Base-by-base conservation (phyloP, 2,888 invertebrate genomes). In the Auanema freiburgensis region DNA sequence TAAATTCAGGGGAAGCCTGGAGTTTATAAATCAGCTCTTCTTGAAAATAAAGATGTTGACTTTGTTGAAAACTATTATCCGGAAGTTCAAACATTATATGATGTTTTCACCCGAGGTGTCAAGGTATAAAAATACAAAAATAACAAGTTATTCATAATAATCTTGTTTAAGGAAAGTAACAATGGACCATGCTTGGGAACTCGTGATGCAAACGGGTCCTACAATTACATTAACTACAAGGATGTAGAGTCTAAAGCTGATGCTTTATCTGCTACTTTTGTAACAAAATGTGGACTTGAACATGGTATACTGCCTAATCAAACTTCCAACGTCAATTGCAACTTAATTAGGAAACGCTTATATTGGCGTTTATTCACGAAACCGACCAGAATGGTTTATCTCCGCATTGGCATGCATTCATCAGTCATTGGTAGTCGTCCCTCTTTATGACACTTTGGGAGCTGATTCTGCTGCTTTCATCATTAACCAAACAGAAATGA, bases 361-460 rank as follows among this genome's bases (percentile, higher is more conserved):
- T 84, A 88, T 97, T 78, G 96, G 96, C 82, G 91, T 97, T 83
- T 97, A 95, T 87, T 90, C 93, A 83, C 91, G 92, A 86, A 97
- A 97, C 87, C 92, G 92, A 84, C 92, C 93, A 11, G 95, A 97
- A 66, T 83, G 83, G 83, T 63, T 72, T 12, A 67, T 78, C 46
- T 62, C 77, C 43, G 63, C 72, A 2, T 59, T 82, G n/a, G 81
- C 71, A 1, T 73, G 71, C 50, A 61, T 78, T 33, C 69, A 74
- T 10, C 77, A 78, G 49, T 81, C 81, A 11, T 90, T 95, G 89
- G 93, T 94, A 57, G 89, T 93, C 74, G 92, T 96, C 69, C 95
- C 96, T 57, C 88, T 97, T 63, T 96, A 97, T 85, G 97, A 97
- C 85, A 96, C 96, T 2, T 87, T 96, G 74, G 96, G 96, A 83